Evolutionary conservation across 2,113 vertebrate genomes (phyloP).

Genomic region (Callaeas wilsoni): DNA sequence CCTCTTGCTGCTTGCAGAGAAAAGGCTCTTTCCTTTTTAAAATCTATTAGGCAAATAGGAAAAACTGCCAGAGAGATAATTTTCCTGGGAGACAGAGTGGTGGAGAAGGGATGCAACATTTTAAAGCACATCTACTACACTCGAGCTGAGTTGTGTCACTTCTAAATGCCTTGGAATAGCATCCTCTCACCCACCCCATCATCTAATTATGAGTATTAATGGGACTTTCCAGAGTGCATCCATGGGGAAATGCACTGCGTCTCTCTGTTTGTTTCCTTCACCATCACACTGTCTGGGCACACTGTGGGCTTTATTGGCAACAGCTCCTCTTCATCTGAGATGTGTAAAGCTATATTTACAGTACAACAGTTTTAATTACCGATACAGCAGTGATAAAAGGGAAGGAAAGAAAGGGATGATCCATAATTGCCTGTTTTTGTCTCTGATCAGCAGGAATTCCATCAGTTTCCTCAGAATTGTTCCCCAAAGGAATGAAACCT

Average conservation of each 20-base stretch:
- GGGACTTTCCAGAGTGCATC: neutral
- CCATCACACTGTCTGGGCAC: neutral
- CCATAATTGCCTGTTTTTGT: neutral
- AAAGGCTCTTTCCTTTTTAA: neutral
- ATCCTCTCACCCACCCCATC: neutral
- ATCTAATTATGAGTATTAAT: constrained; percentile 25
- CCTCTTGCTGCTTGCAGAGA: neutral
- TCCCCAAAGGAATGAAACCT: neutral
- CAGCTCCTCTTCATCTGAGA: neutral
- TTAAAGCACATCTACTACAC: neutral
- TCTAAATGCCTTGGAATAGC: neutral
- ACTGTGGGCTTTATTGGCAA: constrained; percentile 25
- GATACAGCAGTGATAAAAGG: neutral
- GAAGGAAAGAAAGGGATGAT: neutral
- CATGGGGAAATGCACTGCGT: neutral
- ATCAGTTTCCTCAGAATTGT: neutral
- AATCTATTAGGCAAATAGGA: neutral
- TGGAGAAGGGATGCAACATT: neutral
- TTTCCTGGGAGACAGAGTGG: neutral
- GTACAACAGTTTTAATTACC: constrained; percentile 39
- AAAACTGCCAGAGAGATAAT: neutral
- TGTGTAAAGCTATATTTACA: constrained; percentile 30
- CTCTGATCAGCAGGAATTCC: neutral
- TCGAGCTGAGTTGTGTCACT: neutral
- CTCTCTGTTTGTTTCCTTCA: neutral